phyloP scores from a whole-genome alignment of 1,140 invertebrate species.

The Macrobrachium nipponense region DNA sequence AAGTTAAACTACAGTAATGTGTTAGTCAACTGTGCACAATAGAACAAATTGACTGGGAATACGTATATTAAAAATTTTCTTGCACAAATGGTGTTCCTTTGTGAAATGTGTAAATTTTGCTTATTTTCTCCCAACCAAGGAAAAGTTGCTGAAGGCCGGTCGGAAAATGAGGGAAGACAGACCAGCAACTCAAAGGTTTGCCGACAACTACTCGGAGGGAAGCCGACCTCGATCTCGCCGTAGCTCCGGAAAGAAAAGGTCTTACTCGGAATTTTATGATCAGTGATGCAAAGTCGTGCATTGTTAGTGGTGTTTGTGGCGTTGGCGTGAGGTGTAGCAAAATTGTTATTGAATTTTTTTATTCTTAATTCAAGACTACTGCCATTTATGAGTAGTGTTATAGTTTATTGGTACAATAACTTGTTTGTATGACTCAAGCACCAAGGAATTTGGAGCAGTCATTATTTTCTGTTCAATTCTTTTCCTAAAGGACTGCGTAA shows the following conservation, averaged over 20 bases:
- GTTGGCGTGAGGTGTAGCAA: no score
- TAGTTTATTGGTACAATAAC: no score
- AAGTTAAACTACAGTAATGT: neutral
- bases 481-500: no score
- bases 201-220: slow-evolving; percentile 36
- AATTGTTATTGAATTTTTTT: no score
- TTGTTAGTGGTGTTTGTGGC: no score
- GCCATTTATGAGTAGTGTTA: no score
- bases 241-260: slow-evolving; percentile 35
- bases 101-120: neutral
- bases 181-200: slow-evolving; percentile 31
- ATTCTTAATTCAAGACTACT: no score
- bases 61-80: neutral
- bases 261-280: slow-evolving; percentile 50
- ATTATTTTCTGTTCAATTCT: no score
- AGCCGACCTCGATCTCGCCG: slow-evolving; percentile 36
- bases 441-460: no score
- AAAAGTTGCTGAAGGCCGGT: slow-evolving; percentile 39
- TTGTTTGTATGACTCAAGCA: no score
- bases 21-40: neutral
- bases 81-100: neutral
- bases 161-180: slow-evolving; percentile 30
- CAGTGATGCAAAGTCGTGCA: slow-evolving; percentile 10
- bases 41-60: neutral
- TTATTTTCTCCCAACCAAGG: slow-evolving; percentile 4